Percentiles rank a stretch among this genome's conserved stretches.
Evolutionary conservation across 2,113 vertebrate genomes (phyloP).

Genomic region (Caloenas nicobarica): DNA sequence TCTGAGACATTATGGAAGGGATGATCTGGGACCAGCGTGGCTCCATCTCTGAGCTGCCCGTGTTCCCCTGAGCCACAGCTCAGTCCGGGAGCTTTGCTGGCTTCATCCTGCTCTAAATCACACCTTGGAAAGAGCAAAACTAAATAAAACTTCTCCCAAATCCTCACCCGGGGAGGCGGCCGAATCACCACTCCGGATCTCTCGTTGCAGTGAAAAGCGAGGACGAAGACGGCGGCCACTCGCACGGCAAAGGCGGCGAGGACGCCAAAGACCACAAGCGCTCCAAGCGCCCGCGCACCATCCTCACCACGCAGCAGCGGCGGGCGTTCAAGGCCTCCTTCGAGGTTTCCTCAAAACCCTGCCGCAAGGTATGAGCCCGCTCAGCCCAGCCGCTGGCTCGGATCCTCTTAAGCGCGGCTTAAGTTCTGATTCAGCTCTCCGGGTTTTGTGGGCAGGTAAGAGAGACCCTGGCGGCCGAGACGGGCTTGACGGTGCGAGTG

Average conservation of each 20-base stretch:
- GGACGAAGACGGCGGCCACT: slow-evolving; percentile 82
- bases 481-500: slow-evolving; percentile 87
- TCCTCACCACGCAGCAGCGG: slow-evolving; percentile 90
- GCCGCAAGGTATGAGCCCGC: slow-evolving; percentile 80
- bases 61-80: not conserved
- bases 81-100: not conserved
- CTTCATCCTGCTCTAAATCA: not conserved
- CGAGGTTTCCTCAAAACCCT: slow-evolving; percentile 92
- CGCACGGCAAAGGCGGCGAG: slow-evolving; percentile 79
- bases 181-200: not conserved
- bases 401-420: not conserved
- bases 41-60: not conserved
- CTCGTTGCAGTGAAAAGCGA: slow-evolving; percentile 85
- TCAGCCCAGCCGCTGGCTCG: too few relatives aligned
- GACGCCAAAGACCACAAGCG: slow-evolving; percentile 88
- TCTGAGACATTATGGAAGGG: rapidly evolving
- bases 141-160: too few relatives aligned
- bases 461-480: slow-evolving; percentile 90
- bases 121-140: not conserved
- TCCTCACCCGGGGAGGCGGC: too few relatives aligned
- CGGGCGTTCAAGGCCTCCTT: slow-evolving; percentile 92
- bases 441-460: slow-evolving; percentile 76
- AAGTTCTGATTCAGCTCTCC: not conserved
- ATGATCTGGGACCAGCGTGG: rapidly evolving
- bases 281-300: slow-evolving; percentile 89